phyloP scores from a whole-genome alignment of 2,888 invertebrate genomes.

The Loripinus fragilis region DNA sequence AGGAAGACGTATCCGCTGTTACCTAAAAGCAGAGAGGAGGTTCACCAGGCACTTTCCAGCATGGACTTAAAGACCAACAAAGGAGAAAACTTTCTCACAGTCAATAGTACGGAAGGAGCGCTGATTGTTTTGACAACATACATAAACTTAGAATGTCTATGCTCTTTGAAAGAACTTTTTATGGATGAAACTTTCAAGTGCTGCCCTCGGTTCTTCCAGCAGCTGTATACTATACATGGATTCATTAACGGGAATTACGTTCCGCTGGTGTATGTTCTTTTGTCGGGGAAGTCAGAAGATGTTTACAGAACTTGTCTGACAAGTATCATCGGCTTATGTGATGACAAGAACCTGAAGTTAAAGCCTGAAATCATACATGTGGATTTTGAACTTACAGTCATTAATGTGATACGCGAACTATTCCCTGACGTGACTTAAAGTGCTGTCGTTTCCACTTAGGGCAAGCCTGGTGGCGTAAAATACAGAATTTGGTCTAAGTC shows the following conservation, averaged over 20 bases:
- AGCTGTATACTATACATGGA: conserved; percentile 12
- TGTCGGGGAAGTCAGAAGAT: conserved; percentile 4
- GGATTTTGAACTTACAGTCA: neutral
- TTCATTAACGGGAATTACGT: conserved; percentile 5
- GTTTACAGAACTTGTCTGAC: too few relatives aligned
- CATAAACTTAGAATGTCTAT: neutral
- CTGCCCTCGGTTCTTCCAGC: neutral
- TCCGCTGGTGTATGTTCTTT: neutral
- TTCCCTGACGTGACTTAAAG: neutral
- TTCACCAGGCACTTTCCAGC: neutral
- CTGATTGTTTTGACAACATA: neutral
- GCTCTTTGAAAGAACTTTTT: neutral
- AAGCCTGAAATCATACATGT: conserved; percentile 9
- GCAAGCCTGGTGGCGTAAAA: conserved; percentile 13
- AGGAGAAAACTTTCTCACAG: neutral
- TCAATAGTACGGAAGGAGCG: neutral
- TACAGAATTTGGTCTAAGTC: neutral
- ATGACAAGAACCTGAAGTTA: too few relatives aligned
- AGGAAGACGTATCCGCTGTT: neutral
- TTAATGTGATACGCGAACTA: neutral
- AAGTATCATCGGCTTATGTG: neutral
- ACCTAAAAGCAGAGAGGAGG: neutral
- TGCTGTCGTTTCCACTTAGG: conserved; percentile 14
- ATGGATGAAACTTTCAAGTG: conserved; percentile 17
- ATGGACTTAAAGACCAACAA: too few relatives aligned